These are phyloP conservation scores for Apaloderma vittatum DNA, from an alignment of 2,113 vertebrate species.

Conservation along the genomic window DNA sequence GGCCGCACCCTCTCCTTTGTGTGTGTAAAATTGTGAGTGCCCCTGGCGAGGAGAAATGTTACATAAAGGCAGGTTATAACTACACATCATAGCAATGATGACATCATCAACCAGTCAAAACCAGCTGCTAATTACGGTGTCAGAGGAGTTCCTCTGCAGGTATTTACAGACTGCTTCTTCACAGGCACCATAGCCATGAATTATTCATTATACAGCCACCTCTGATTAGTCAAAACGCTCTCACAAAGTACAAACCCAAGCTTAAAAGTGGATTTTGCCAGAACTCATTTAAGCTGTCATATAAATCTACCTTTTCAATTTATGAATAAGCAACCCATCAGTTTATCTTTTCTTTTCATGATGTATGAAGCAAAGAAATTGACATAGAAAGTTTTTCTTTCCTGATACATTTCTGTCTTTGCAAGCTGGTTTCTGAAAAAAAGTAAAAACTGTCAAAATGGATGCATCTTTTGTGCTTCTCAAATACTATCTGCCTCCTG, in stretches of 20 bases:
- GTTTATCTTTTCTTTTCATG: conserved; percentile 24
- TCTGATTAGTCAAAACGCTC: conserved; percentile 37
- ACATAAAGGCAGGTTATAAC: neutral
- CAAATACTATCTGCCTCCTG: conserved; percentile 15
- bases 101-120: neutral
- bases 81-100: neutral
- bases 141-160: neutral
- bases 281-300: conserved; percentile 38
- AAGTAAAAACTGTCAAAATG: neutral
- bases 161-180: conserved; percentile 42
- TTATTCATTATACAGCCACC: conserved; percentile 44
- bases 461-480: neutral
- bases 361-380: neutral
- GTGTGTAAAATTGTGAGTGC: neutral
- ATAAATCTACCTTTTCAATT: conserved; percentile 21
- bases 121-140: conserved; percentile 34
- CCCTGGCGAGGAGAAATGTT: rapidly evolving
- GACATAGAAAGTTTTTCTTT: conserved; percentile 3
- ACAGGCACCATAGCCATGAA: neutral
- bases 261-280: conserved; percentile 31
- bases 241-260: neutral
- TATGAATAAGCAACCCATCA: conserved; percentile 31
- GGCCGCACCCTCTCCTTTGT: rapidly evolving
- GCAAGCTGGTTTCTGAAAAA: neutral
- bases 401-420: neutral